phyloP scores from a whole-genome alignment of 2,888 invertebrate genomes.

The Dastarcus helophoroides region DNA sequence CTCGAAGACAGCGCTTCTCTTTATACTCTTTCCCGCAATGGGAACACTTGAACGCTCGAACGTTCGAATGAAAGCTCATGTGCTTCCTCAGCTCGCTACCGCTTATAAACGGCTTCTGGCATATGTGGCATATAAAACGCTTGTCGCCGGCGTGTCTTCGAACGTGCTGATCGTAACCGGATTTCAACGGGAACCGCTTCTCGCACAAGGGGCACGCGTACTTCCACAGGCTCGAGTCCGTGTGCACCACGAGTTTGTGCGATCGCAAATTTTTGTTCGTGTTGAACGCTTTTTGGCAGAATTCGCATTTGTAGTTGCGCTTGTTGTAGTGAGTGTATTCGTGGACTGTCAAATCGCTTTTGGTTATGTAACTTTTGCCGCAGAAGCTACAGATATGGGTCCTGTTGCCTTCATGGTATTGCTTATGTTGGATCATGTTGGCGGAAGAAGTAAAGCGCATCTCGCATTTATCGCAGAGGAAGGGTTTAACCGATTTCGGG shows the following conservation, averaged over 20 bases:
- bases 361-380: conserved; percentile 34
- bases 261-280: conserved; percentile 23
- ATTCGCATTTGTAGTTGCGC: conserved; percentile 24
- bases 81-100: conserved; percentile 24
- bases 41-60: conserved; percentile 32
- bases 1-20: conserved; percentile 32
- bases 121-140: conserved; percentile 24
- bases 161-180: conserved; percentile 26
- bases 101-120: conserved; percentile 23
- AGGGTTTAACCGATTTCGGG: conserved; percentile 22
- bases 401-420: conserved; percentile 24
- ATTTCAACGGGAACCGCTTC: conserved; percentile 26
- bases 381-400: conserved; percentile 25
- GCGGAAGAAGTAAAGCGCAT: conserved; percentile 23
- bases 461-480: conserved; percentile 23
- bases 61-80: conserved; percentile 24
- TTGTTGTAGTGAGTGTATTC: conserved; percentile 25
- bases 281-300: conserved; percentile 26
- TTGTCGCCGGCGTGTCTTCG: conserved; percentile 25
- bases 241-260: conserved; percentile 21
- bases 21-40: conserved; percentile 44
- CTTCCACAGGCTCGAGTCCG: conserved; percentile 26
- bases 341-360: conserved; percentile 24
- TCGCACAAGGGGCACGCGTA: conserved; percentile 23
- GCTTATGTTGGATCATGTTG: conserved; percentile 25